Evolutionary conservation across 2,113 vertebrate species (phyloP).

Genomic region (Bungarus multicinctus): DNA sequence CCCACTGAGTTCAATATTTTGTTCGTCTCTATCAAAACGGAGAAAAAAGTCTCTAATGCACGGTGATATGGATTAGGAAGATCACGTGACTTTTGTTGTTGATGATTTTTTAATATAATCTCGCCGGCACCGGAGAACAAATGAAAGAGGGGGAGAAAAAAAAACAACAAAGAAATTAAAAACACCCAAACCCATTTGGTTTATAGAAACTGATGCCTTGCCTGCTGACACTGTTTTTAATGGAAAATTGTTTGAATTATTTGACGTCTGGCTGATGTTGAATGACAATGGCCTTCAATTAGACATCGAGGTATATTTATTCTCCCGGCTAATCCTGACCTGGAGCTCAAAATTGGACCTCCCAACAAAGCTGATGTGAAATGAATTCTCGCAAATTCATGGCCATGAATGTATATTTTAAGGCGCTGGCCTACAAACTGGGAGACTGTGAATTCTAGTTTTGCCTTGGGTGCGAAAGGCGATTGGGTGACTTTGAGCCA

Average conservation of each 20-base stretch:
- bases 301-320: background rate
- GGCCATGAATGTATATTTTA: background rate
- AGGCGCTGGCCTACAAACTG: background rate
- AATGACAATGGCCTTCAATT: conserved; percentile 28
- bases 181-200: conserved; percentile 50
- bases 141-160: conserved; percentile 15
- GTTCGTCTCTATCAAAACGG: conserved; percentile 40
- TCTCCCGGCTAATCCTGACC: background rate
- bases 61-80: conserved; percentile 52
- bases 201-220: conserved; percentile 46
- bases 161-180: conserved; percentile 27
- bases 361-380: background rate
- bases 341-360: background rate
- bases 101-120: conserved; percentile 36
- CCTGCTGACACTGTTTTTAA: conserved; percentile 57
- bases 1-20: conserved; percentile 55
- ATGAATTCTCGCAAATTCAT: background rate
- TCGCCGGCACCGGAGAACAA: conserved; percentile 22
- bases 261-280: conserved; percentile 46
- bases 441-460: no score
- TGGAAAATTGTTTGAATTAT: conserved; percentile 63
- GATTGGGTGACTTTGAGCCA: no score
- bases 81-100: conserved; percentile 32
- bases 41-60: conserved; percentile 28
- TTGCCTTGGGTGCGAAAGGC: no score